These are phyloP conservation scores for Drosophila paracracens DNA, from an alignment of 2,888 invertebrate species.

Conservation along the genomic window DNA sequence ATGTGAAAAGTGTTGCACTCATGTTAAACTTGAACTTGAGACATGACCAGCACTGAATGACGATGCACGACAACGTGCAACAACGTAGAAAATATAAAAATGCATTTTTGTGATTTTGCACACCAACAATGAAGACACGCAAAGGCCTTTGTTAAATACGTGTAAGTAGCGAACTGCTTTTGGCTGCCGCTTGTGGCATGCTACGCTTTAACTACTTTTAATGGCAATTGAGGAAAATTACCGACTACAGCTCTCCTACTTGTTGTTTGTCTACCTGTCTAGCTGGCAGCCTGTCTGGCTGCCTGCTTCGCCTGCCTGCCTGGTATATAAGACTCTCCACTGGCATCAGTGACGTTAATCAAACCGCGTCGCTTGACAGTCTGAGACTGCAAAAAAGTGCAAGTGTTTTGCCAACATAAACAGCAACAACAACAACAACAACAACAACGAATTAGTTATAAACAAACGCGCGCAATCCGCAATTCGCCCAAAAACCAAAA, in stretches of 20 bases:
- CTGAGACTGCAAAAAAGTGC: constrained; percentile 48
- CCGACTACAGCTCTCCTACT: constrained; percentile 3
- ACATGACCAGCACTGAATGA: constrained; percentile 36
- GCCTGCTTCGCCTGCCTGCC: constrained; percentile 1
- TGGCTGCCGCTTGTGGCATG: constrained; percentile 49
- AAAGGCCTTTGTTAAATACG: constrained; percentile 27
- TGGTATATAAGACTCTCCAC: constrained; percentile 64
- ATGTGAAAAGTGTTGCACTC: not conserved
- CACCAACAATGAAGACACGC: constrained; percentile 38
- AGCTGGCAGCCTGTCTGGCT: constrained; percentile 6
- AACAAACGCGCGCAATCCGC: constrained; percentile 31
- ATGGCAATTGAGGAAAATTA: constrained; percentile 69
- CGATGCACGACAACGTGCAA: constrained; percentile 50
- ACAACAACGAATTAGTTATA: constrained; percentile 19
- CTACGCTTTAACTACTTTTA: constrained; percentile 54
- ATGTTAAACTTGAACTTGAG: constrained; percentile 76
- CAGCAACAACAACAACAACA: constrained; percentile 10
- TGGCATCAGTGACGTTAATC: constrained; percentile 65
- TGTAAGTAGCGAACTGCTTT: constrained; percentile 22
- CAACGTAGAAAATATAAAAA: constrained; percentile 45
- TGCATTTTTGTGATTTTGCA: constrained; percentile 30
- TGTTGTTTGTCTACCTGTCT: constrained; percentile 12
- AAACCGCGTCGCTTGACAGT: constrained; percentile 70
- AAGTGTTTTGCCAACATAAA: constrained; percentile 42
- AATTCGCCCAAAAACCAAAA: constrained; percentile 11